Evolutionary conservation across 1,140 invertebrate species (phyloP).

Genomic region (Hestina assimilis): DNA sequence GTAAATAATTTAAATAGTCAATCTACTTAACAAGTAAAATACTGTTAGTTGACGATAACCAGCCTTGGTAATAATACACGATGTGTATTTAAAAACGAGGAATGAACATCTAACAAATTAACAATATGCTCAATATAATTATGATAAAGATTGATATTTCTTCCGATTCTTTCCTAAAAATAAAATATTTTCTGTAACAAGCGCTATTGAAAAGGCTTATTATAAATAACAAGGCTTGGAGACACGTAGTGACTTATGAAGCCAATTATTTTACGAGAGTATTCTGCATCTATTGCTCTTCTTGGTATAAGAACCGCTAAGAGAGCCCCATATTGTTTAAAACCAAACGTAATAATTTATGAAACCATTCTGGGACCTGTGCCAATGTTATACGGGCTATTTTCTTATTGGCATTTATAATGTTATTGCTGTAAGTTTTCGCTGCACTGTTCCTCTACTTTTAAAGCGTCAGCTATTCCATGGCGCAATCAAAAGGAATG

Average conservation of each 20-base stretch:
- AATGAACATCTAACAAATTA: too few species aligned
- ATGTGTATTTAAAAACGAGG: too few species aligned
- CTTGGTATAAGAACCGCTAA: background rate
- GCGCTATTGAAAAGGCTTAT: background rate
- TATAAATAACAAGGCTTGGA: background rate
- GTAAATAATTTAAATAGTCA: too few species aligned
- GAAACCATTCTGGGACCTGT: slow-evolving; percentile 4
- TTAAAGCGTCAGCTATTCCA: slow-evolving; percentile 19
- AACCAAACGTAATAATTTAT: background rate
- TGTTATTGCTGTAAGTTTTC: slow-evolving; percentile 9
- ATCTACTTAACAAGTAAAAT: too few species aligned
- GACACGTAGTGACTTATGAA: background rate
- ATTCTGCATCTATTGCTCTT: background rate
- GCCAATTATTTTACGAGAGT: slow-evolving; percentile 10
- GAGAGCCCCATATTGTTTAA: background rate
- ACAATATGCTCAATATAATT: too few species aligned
- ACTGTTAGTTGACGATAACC: too few species aligned
- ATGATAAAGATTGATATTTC: too few species aligned
- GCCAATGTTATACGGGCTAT: slow-evolving; percentile 1
- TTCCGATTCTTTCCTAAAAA: too few species aligned
- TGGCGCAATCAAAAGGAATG: slow-evolving; percentile 13
- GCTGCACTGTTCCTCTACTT: background rate
- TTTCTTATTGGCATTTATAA: background rate
- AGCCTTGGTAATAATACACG: too few species aligned
- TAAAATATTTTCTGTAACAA: background rate